phyloP scores from a whole-genome alignment of 1,140 invertebrate species.

The Monochamus saltuarius region DNA sequence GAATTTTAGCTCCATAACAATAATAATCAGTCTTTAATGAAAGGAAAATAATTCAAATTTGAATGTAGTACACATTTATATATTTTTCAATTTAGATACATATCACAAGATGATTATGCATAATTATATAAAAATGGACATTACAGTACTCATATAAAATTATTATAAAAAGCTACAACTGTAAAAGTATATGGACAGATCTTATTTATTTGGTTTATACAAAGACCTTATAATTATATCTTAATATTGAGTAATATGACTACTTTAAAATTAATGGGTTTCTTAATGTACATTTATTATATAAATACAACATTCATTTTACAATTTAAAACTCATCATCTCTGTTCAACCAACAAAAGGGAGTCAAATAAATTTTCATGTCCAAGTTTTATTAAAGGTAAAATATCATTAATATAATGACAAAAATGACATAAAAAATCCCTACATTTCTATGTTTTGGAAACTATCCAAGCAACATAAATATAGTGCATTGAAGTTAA shows the following conservation, averaged over 20 bases:
- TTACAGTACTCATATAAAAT: conserved; percentile 40
- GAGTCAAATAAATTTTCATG: background rate
- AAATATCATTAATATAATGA: conserved; percentile 8
- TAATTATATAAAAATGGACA: conserved; percentile 46
- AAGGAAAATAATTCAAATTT: background rate
- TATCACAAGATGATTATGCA: conserved; percentile 49
- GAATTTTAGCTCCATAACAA: no score
- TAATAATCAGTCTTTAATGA: no score
- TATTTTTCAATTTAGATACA: conserved; percentile 41
- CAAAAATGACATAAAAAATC: background rate
- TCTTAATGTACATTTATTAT: conserved; percentile 13
- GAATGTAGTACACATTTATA: conserved; percentile 1
- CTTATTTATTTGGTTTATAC: conserved; percentile 25
- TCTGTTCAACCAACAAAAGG: background rate
- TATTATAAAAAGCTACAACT: conserved; percentile 48
- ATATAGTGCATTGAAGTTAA: conserved; percentile 6
- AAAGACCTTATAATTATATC: conserved; percentile 18
- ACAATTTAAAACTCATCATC: conserved; percentile 8
- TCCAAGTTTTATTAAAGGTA: conserved; percentile 6
- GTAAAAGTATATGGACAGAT: conserved; percentile 44
- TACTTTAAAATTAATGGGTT: conserved; percentile 8
- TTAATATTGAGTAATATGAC: conserved; percentile 17
- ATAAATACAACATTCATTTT: conserved; percentile 2
- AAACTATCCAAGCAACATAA: conserved; percentile 3
- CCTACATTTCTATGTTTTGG: background rate